These are phyloP conservation scores for Syncerus caffer DNA, from an alignment of 2,797 vertebrate genomes.

Conservation along the genomic window DNA sequence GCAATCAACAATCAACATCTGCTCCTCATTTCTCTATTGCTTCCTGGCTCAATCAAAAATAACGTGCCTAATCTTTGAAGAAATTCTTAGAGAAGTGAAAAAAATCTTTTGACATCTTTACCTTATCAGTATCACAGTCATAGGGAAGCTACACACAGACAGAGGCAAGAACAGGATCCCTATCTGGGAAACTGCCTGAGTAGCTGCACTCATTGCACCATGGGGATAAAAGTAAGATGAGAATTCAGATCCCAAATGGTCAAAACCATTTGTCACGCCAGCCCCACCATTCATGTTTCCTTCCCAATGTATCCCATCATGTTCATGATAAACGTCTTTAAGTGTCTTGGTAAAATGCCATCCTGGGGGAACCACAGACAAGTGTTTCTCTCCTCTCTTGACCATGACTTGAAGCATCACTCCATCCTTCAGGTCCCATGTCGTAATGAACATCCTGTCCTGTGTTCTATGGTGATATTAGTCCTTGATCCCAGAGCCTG, in stretches of 20 bases:
- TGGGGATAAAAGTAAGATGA: not conserved
- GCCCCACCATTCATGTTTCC: not conserved
- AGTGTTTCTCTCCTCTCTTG: not conserved
- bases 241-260: not conserved
- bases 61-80: constrained; percentile 34
- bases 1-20: constrained; percentile 53
- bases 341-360: not conserved
- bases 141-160: not conserved
- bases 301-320: not conserved
- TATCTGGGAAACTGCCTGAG: not conserved
- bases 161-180: not conserved
- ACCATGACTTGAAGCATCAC: not conserved
- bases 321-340: not conserved
- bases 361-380: not conserved
- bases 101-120: constrained; percentile 17
- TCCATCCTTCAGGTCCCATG: not conserved
- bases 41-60: constrained; percentile 54
- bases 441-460: not conserved
- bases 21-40: constrained; percentile 28
- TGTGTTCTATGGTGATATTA: not conserved
- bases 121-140: not conserved
- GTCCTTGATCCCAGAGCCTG: not conserved
- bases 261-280: not conserved
- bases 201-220: not conserved
- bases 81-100: constrained; percentile 24